Evolutionary conservation across 1,140 invertebrate species (phyloP).

Genomic region (Drosophila ogumai): DNA sequence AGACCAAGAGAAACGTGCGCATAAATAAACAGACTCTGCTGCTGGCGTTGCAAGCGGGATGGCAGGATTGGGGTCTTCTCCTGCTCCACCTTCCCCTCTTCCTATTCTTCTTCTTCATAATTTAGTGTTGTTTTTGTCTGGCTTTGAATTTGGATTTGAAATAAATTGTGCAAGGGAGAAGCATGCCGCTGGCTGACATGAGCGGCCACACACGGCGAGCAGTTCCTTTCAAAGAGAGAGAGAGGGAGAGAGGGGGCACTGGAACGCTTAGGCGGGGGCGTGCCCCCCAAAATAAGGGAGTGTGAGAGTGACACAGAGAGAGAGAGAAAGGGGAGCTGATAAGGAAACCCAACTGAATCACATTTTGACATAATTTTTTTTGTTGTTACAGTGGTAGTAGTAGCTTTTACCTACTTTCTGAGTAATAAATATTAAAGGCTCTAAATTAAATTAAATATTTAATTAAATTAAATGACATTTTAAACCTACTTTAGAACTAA

Average conservation of each 20-base stretch:
- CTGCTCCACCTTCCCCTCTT: background rate
- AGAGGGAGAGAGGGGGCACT: background rate
- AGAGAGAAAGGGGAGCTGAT: background rate
- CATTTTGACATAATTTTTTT: conserved; percentile 20
- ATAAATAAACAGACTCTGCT: conserved; percentile 63
- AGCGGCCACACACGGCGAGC: conserved; percentile 59
- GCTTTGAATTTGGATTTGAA: conserved; percentile 65
- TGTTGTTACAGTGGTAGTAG: conserved; percentile 4
- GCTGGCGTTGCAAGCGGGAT: conserved; percentile 9
- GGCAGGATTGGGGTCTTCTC: background rate
- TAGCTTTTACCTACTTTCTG: no score
- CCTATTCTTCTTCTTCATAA: conserved; percentile 15
- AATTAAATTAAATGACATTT: background rate
- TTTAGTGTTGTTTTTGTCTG: conserved; percentile 59
- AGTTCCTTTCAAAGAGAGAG: background rate
- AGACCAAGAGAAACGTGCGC: conserved; percentile 58
- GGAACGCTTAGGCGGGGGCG: conserved; percentile 3
- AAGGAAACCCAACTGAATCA: conserved; percentile 1
- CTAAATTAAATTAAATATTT: no score
- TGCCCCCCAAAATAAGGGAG: background rate
- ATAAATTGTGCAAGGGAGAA: conserved; percentile 54
- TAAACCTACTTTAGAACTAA: background rate
- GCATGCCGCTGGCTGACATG: conserved; percentile 62
- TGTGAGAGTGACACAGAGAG: background rate
- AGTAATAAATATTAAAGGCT: no score